A percentile compares a stretch with the other conserved stretches of the same genome.
phyloP scores from a whole-genome alignment of 2,888 invertebrate genomes.

The Mellilla xanthometata region DNA sequence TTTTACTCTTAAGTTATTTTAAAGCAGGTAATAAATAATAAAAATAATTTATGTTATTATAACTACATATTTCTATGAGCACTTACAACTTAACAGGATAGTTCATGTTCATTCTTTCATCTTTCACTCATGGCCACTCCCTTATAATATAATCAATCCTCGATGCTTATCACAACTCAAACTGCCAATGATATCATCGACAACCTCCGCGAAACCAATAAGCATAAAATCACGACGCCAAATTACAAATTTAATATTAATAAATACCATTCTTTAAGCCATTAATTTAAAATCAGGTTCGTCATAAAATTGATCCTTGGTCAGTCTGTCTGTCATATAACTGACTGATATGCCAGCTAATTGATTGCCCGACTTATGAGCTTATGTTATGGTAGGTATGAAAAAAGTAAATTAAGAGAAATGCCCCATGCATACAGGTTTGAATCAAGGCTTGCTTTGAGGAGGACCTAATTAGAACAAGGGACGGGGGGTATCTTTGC shows the following conservation, averaged over 20 bases:
- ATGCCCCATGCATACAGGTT: conserved; percentile 16
- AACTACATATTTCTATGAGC: too few relatives aligned
- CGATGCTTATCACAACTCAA: conserved; percentile 10
- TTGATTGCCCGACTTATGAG: conserved; percentile 73
- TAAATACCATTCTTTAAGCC: conserved; percentile 41
- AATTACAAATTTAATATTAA: conserved; percentile 45
- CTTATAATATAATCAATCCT: neutral
- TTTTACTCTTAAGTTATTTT: too few relatives aligned
- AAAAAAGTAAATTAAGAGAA: conserved; percentile 40
- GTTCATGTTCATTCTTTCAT: too few relatives aligned
- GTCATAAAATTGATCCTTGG: conserved; percentile 30
- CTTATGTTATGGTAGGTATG: conserved; percentile 36
- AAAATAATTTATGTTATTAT: too few relatives aligned
- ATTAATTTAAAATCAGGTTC: conserved; percentile 39
- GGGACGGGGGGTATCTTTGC: too few relatives aligned
- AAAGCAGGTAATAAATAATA: too few relatives aligned
- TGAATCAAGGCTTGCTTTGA: neutral
- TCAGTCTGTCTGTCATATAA: conserved; percentile 43
- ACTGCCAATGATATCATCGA: conserved; percentile 19
- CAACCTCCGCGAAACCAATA: conserved; percentile 33
- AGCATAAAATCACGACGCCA: conserved; percentile 34
- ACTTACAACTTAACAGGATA: too few relatives aligned
- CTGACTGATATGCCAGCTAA: conserved; percentile 62
- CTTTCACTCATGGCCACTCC: too few relatives aligned
- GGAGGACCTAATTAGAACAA: too few relatives aligned